Evolutionary conservation across 2,888 invertebrate species (phyloP).

Genomic region (Agriotes lineatus): DNA sequence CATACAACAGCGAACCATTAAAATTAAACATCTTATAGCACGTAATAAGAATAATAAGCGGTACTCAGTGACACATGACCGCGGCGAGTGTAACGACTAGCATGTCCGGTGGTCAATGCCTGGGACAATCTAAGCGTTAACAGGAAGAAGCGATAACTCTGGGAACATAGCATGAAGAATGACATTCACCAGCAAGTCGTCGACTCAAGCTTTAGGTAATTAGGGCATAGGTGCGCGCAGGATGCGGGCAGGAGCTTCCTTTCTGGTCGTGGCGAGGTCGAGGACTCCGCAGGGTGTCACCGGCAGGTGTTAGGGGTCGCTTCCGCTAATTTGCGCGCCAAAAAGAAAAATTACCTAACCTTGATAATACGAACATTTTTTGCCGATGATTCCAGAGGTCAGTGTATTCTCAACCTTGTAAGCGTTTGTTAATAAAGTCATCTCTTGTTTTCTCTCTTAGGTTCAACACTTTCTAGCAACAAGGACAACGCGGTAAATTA

Average conservation of each 20-base stretch:
- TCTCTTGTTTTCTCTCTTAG: slow-evolving; percentile 37
- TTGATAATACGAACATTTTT: slow-evolving; percentile 43
- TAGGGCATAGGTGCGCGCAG: slow-evolving; percentile 13
- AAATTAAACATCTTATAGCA: slow-evolving; percentile 49
- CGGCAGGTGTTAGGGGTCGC: slow-evolving; percentile 29
- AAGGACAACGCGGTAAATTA: slow-evolving; percentile 43
- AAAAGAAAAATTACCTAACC: slow-evolving; percentile 38
- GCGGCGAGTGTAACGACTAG: slow-evolving; percentile 56
- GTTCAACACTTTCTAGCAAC: slow-evolving; percentile 42
- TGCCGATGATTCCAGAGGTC: slow-evolving; percentile 41
- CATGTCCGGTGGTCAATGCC: slow-evolving; percentile 61
- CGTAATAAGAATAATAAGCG: slow-evolving; percentile 55
- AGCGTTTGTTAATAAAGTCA: slow-evolving; percentile 40
- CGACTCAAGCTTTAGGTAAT: slow-evolving; percentile 21
- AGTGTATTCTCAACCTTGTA: slow-evolving; percentile 44
- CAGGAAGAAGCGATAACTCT: slow-evolving; percentile 60
- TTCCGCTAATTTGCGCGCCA: slow-evolving; percentile 40
- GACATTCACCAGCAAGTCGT: slow-evolving; percentile 30
- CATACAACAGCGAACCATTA: slow-evolving; percentile 42
- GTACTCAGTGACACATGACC: slow-evolving; percentile 56
- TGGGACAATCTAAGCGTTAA: slow-evolving; percentile 57
- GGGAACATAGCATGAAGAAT: slow-evolving; percentile 56
- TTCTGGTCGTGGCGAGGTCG: background rate
- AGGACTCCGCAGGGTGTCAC: background rate
- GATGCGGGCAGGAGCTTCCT: background rate